Evolutionary conservation across 2,113 vertebrate genomes (phyloP), one percentile per base, ranked within the genome.

Genomic region (Pseudorhombus dupliciocellatus): DNA sequence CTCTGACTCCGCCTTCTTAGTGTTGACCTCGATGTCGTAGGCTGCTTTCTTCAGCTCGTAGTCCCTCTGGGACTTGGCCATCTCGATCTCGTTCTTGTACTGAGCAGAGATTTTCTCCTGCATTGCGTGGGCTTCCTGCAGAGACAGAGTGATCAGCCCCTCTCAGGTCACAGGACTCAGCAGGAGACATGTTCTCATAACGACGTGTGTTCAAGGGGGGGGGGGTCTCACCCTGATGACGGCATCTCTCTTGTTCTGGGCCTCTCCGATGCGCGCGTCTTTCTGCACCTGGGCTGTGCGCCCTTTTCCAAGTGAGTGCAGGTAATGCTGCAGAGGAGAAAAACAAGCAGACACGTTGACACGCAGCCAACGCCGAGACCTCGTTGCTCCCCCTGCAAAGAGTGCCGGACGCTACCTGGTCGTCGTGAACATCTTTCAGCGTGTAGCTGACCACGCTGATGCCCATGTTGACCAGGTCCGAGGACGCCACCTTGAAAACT

Each of bases 391-490:
- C 16, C 16, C 16, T 44, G 12, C 16, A 18, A 44, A 44, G n/a
- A 22, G n/a, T 7, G 48, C 4, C 18, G 61, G 44, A 54, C 9
- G 1, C 3, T 20, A 89, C 84, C 84, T 87, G 88, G 54, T 81
- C 96, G 0, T 97, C 95, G 0, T 97, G 95, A 31, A 98, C 96
- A 40, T 98, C 96, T 87, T 97, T 98, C 42, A 98, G 92, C 0
- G 96, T 97, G 87, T 97, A 98, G 92, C 95, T 97, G 86, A 97
- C 96, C 82, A 97, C 95, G 0, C 96, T 96, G 87, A 98, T 97
- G 16, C 97, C 97, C 97, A 98, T 98, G 91, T 97, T 97, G 66
- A 98, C 94, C 56, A 98, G 94, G 83, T 98, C 96, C 0, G 97
- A 97, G 0, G 97, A 98, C 0, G 97, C 96, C 81, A 98, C 97